These are phyloP conservation scores for Polydrusus pterygomalis DNA, from an alignment of 2,888 invertebrate species.

Conservation along the genomic window DNA sequence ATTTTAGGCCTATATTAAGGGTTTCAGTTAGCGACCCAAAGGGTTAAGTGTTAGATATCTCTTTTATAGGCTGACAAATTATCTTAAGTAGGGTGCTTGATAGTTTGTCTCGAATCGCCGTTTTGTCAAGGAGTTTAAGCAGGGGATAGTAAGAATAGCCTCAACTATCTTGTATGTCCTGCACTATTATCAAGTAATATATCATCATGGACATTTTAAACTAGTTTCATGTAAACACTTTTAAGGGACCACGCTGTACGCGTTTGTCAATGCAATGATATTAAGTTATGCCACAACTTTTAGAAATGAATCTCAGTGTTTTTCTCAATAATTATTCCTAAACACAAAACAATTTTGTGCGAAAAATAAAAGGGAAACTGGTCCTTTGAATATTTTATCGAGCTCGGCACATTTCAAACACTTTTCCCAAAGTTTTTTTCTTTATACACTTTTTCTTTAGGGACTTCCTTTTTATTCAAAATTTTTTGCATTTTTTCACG, in stretches of 20 bases:
- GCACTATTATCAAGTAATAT: too few species aligned
- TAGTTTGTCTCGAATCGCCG: constrained; percentile 21
- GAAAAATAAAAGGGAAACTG: constrained; percentile 35
- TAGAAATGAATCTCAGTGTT: not conserved
- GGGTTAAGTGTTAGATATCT: constrained; percentile 29
- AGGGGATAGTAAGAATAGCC: not conserved
- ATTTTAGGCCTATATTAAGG: constrained; percentile 27
- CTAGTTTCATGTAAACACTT: not conserved
- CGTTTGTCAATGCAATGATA: too few species aligned
- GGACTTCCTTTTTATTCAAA: constrained; percentile 21
- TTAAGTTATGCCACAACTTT: not conserved
- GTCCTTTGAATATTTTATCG: constrained; percentile 67
- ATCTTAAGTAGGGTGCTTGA: constrained; percentile 17
- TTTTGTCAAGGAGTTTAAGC: constrained; percentile 21
- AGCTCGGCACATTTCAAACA: constrained; percentile 66
- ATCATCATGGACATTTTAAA: too few species aligned
- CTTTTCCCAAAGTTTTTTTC: constrained; percentile 54
- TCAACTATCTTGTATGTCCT: too few species aligned
- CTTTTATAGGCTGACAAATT: constrained; percentile 26
- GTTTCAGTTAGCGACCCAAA: constrained; percentile 14
- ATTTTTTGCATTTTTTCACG: constrained; percentile 46
- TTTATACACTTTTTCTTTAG: constrained; percentile 34
- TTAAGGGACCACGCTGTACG: too few species aligned
- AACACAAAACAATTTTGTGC: constrained; percentile 14
- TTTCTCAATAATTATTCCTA: constrained; percentile 2